Base-by-base conservation (phyloP, 2,888 invertebrate species). In the Barypeithes pellucidus region DNA sequence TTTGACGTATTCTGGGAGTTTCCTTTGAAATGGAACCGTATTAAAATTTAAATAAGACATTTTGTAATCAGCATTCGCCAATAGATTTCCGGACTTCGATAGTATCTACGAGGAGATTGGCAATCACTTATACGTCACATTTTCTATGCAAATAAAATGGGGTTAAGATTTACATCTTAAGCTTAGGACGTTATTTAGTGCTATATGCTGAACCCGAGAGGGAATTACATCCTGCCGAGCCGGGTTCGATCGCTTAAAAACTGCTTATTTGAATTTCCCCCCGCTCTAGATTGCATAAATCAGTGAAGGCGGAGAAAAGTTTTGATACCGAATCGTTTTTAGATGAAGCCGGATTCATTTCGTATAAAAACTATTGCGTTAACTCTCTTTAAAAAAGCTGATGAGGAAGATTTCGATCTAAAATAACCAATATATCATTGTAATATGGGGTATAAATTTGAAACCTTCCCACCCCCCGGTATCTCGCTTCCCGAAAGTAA, bases 91-190 rank as follows among this genome's bases (percentile, higher is more conserved):
- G 82, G 81, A 79, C 78, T 78, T 77, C 77, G 84, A 84, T 85
- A 84, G 75, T 72, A 83, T 83, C 84, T 81, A 78, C 77, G 76
- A 81, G 81, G 82, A 84, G 84, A 84, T 84, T 83, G 84, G 83
- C 84, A 84, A 85, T 85, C 85, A 81, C 84, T 84, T 84, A 84
- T 82, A 84, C 84, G 85, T 85, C 85, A 85, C 86, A 81, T 85
- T 84, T 85, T 84, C 85, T 84, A 85, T 85, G 85, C 86, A 85
- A 86, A 86, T 86, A 84, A 84, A 86, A 86, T 80, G 84, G 84
- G 81, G 82, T 80, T 79, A 81, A 79, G 82, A 81, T 82, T 80
- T 82, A 83, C 83, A 85, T 85, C 78, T 77, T 73, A 63, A 63
- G 50, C 59, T 63, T 43, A 75, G 75, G 77, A 73, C 76, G 71